Base-by-base conservation (phyloP, 2,113 vertebrate species). In the Steatornis caripensis region DNA sequence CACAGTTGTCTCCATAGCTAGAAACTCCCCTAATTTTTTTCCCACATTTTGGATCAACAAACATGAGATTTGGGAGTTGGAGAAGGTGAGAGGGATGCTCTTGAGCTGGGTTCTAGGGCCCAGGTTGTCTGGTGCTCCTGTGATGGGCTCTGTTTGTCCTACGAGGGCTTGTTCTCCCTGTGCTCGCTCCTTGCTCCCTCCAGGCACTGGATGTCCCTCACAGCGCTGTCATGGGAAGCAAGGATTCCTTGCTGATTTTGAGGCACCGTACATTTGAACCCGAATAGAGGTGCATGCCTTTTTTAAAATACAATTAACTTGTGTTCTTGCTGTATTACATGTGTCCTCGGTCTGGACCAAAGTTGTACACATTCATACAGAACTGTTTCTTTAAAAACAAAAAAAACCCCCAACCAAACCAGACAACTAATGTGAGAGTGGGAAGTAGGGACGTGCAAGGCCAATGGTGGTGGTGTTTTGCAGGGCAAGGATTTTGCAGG, bases 151-250 rank as follows among this genome's bases (percentile, higher is more conserved):
- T 48, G 18, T 11, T 19, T 62, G 37, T 61, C 21, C 9, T 48
- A 0, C 0, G 3, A 41, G 9, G 3, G 2, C 22, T 53, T 26
- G 11, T 22, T 81, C 1, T n/a, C 32, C 16, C 6, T 60, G 53
- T 80, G 29, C 48, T 81, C 41, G 5, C 2, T 27, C 15, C 20
- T n/a, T 3, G 3, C 46, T 58, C 61, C 37, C 16, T 79, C 51
- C 32, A 39, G 70, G 27, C 66, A 12, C 46, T 30, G 34, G 17
- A 7, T 58, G 43, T 68, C 48, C 20, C 27, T 76, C 18, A 1
- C 3, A 1, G 51, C 1, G 2, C 79, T 62, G 29, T 16, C 10
- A 1, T 10, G 12, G 75, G 24, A 41, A 75, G 13, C 30, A n/a
- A 34, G 34, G 11, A 39, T 76, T 87, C 48, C 62, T 64, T 5